Base-by-base conservation (phyloP, 2,797 vertebrate genomes). In the Mormyrops boulengeri region DNA sequence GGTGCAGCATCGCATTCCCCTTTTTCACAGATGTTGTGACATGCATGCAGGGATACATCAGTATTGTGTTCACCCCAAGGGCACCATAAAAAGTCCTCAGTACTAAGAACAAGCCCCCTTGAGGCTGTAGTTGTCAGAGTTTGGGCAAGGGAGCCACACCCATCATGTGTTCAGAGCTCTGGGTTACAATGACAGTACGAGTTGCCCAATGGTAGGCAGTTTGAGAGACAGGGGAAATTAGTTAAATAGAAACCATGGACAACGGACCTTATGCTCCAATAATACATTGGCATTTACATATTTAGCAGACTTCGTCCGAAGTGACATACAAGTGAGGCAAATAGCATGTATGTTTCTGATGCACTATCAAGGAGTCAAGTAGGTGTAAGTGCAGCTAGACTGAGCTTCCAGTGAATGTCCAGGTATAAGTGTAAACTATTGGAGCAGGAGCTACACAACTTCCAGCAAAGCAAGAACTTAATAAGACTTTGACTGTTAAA, bases 31-130 rank as follows among this genome's bases (percentile, higher is more conserved):
- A 49, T 85, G 44, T 50, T 22, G 44, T 52, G 82, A 49, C 4
- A 73, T 73, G 4, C 19, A 85, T 52, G 82, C 9, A 50, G 47
- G 17, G 47, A 26, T 55, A 9, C 44, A 47, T 52, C 82, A 19
- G 84, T 49, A 49, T 52, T 90, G 91, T 91, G 92, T 47, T 44
- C 38, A n/a, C 17, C 7, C 17, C 34, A 80, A 19, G 41, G 17
- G 41, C 1, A 47, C 34, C 92, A 93, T 91, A 92, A 91, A 92
- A 44, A 19, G 4, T 55, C 19, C 44, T 41, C 55, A 69, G 38
- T 84, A 22, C 30, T 14, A 53, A 55, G 22, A 30, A 14, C n/a
- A 53, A 86, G 5, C 22, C 52, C 3, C 47, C 5, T 6, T 52
- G 26, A 14, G 85, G 26, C 30, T 41, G 30, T 5, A 17, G 44